Conservation (phyloP, 1,140 invertebrate genomes). For the Leptinotarsa defecta region DNA sequence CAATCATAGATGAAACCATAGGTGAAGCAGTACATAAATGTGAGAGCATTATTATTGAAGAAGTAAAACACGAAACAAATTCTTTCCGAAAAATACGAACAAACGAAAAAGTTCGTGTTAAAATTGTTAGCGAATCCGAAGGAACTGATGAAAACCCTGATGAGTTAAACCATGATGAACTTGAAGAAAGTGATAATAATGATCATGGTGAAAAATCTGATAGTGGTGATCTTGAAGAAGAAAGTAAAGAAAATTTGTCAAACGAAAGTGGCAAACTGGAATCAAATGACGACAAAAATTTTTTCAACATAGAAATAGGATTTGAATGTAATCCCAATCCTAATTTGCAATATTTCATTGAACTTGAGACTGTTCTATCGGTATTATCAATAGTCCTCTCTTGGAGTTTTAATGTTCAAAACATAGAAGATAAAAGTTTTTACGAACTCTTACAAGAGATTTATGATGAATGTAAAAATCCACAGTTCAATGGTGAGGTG, state of each 20-base stretch:
- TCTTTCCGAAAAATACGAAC: neutral
- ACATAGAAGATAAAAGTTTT: slow-evolving; percentile 42
- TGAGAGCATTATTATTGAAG: slow-evolving; percentile 38
- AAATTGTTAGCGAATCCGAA: slow-evolving; percentile 6
- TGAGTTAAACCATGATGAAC: neutral
- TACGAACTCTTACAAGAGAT: slow-evolving; percentile 38
- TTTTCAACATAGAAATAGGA: slow-evolving; percentile 30
- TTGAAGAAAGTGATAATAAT: slow-evolving; percentile 1
- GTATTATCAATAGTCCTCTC: slow-evolving; percentile 41
- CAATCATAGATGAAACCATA: slow-evolving; percentile 21
- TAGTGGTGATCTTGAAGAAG: neutral
- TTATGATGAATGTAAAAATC: slow-evolving; percentile 37
- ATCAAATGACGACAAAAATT: neutral
- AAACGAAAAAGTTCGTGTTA: slow-evolving; percentile 1
- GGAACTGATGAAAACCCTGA: neutral
- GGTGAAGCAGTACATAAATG: slow-evolving; percentile 38
- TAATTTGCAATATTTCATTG: slow-evolving; percentile 39
- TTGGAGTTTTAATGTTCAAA: slow-evolving; percentile 29
- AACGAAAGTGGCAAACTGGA: neutral
- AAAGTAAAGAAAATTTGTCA: neutral
- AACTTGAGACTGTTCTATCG: slow-evolving; percentile 42
- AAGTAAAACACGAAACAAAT: neutral
- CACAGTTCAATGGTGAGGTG: slow-evolving; percentile 42
- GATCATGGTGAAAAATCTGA: neutral
- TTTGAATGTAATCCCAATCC: slow-evolving; percentile 24